Base-by-base conservation (phyloP, 1,140 invertebrate genomes). In the Drosophila repletoides region DNA sequence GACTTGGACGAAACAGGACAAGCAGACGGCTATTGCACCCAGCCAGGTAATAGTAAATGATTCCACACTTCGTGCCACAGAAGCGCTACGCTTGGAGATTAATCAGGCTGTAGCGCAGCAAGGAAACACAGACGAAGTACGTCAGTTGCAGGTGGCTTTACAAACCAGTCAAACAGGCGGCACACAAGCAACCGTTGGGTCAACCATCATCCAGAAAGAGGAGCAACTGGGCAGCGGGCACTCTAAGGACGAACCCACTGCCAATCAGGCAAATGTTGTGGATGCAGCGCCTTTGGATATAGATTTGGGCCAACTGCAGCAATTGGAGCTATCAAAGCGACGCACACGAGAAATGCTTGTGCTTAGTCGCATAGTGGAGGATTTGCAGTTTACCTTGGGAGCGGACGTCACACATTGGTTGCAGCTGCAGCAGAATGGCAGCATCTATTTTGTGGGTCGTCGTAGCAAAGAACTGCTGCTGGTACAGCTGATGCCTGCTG, bases 261-360 rank as follows among this genome's bases (percentile, higher is more conserved):
- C 17, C 1, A 14, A 6, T 4, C 10, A 49, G 6, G 66, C 84
- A 0, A 88, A 89, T 60, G 51, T 86, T 4, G 81, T 89, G n/a
- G 64, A 88, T n/a, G 58, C 56, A 1, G 28, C 31, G 0, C 31
- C 48, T 6, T 43, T 64, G 1, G 71, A 58, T 19, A 73, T 88
- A 5, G 76, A 89, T 66, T 15, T 88, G 17, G 67, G 64, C 5
- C 73, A 87, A 34, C 24, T 89, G 14, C 70, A 75, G 5, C 69
- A 66, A 5, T 33, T 89, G 12, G 66, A 89, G 24, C 43, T 88
- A 3, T 72, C 75, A 0, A 84, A 87, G 51, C 60, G 88, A 2
- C 74, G 86, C 3, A 74, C 68, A 3, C 72, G 86, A 2, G 89
- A 90, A 58, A 63, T 88, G 64, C 60, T 90, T 0, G 41, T 75